Conservation (phyloP, 2,888 invertebrate species). For the Lepidonotus clava region DNA sequence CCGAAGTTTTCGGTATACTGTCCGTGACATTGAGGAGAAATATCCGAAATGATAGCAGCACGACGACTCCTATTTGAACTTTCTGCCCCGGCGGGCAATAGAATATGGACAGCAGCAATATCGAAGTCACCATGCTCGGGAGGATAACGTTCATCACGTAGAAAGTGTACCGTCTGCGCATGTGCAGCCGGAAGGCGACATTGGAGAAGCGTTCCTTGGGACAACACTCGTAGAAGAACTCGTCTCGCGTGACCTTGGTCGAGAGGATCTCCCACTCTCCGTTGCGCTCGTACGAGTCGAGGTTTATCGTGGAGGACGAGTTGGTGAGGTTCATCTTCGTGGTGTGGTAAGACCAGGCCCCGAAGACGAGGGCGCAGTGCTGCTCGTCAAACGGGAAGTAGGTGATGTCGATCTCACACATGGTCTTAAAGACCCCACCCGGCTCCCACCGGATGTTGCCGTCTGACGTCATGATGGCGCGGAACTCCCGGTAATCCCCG, state of each 20-base stretch:
- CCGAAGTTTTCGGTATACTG: slow-evolving; percentile 64
- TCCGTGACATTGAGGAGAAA: slow-evolving; percentile 64
- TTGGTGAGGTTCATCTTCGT: slow-evolving; percentile 66
- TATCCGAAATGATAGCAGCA: slow-evolving; percentile 63
- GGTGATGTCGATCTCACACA: slow-evolving; percentile 69
- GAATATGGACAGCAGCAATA: slow-evolving; percentile 62
- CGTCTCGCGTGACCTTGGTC: slow-evolving; percentile 61
- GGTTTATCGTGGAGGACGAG: slow-evolving; percentile 59
- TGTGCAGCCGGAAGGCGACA: slow-evolving; percentile 58
- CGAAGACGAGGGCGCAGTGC: slow-evolving; percentile 55
- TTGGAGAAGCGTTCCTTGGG: slow-evolving; percentile 56
- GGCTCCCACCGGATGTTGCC: slow-evolving; percentile 68
- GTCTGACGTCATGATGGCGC: slow-evolving; percentile 63
- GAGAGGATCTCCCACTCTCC: slow-evolving; percentile 65
- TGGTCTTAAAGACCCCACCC: slow-evolving; percentile 66
- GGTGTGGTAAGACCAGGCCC: slow-evolving; percentile 66
- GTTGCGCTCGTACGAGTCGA: slow-evolving; percentile 66
- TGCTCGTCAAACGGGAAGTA: slow-evolving; percentile 68
- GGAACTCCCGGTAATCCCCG: slow-evolving; percentile 66
- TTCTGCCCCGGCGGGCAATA: slow-evolving; percentile 63
- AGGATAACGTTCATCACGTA: slow-evolving; percentile 64
- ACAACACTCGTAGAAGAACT: slow-evolving; percentile 66
- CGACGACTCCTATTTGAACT: slow-evolving; percentile 63
- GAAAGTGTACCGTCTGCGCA: slow-evolving; percentile 62
- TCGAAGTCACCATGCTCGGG: slow-evolving; percentile 62